Conservation (phyloP, 2,888 invertebrate species). For the Mechanitis messenoides region DNA sequence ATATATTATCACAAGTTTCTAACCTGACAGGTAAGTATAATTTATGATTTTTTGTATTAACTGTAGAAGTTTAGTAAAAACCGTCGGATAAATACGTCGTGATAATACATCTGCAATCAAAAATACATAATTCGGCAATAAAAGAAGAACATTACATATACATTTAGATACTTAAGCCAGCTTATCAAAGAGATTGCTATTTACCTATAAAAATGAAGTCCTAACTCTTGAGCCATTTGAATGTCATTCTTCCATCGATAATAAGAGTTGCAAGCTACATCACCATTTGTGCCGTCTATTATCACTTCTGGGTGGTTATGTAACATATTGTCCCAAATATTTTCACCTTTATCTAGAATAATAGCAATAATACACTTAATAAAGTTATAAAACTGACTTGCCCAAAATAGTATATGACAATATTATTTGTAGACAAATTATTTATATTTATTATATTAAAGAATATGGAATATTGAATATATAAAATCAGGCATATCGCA, state of each 20-base stretch:
- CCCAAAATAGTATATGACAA: background rate
- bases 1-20: too few relatives aligned
- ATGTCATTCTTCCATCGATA: constrained; percentile 74
- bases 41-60: too few relatives aligned
- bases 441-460: background rate
- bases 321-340: constrained; percentile 67
- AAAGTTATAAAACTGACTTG: too few relatives aligned
- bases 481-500: too few relatives aligned
- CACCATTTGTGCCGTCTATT: constrained; percentile 62
- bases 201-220: constrained; percentile 62
- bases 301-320: constrained; percentile 34
- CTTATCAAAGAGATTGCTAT: background rate
- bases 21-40: too few relatives aligned
- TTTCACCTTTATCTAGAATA: constrained; percentile 71
- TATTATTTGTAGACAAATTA: constrained; percentile 1
- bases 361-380: too few relatives aligned
- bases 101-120: too few relatives aligned
- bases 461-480: background rate
- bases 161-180: too few relatives aligned
- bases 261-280: constrained; percentile 55
- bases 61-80: too few relatives aligned
- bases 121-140: too few relatives aligned
- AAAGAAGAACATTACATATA: too few relatives aligned
- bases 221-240: constrained; percentile 48
- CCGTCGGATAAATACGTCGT: too few relatives aligned